These are phyloP conservation scores for Pseudorhiza aurosa DNA, from an alignment of 30 jellyfish, hydroid and myxozoan species.

Conservation along the genomic window DNA sequence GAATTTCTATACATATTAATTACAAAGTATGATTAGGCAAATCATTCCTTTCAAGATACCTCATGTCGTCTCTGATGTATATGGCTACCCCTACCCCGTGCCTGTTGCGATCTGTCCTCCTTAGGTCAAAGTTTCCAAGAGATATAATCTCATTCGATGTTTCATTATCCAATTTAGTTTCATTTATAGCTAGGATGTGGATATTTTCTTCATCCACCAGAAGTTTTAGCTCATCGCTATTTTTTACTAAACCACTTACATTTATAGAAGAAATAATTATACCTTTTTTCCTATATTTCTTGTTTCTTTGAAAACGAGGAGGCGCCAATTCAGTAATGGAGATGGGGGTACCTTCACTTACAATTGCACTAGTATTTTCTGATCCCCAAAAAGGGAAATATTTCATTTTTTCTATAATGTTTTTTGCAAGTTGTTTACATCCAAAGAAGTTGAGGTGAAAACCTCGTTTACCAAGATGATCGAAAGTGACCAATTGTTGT, in stretches of 20 bases:
- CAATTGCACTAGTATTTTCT: neutral
- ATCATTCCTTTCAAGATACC: neutral
- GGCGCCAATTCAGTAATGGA: neutral
- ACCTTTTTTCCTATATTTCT: neutral
- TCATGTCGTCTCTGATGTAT: neutral
- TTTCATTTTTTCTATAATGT: neutral
- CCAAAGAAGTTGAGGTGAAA: neutral
- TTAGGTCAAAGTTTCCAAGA: neutral
- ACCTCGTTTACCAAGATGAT: conserved; percentile 2
- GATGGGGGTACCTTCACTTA: neutral
- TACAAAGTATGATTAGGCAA: neutral
- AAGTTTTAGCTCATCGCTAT: neutral
- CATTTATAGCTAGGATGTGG: neutral
- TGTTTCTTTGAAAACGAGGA: neutral
- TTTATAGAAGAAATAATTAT: neutral
- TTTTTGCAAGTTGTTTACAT: neutral
- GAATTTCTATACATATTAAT: neutral
- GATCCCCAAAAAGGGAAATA: neutral
- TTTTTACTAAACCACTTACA: neutral
- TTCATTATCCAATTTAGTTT: neutral
- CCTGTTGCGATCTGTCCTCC: neutral
- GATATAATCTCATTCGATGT: conserved; percentile 2
- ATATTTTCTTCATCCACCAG: neutral
- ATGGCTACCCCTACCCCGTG: conserved; percentile 1
- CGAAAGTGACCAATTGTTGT: neutral